phyloP scores from a whole-genome alignment of 1,140 invertebrate genomes.

The Aphaenogaster ashmeadi region DNA sequence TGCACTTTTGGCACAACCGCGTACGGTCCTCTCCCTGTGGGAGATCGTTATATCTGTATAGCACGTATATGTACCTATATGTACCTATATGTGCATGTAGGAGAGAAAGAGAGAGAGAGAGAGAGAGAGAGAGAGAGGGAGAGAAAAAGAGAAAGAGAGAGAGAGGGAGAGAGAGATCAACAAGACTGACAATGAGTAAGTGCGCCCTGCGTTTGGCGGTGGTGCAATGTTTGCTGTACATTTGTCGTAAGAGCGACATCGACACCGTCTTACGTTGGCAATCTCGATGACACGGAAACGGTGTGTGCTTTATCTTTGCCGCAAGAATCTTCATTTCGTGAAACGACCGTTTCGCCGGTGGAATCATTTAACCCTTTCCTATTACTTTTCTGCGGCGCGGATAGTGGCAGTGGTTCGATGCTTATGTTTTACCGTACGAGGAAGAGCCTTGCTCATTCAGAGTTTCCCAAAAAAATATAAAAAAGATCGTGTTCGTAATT shows the following conservation, averaged over 20 bases:
- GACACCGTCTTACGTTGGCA: constrained; percentile 67
- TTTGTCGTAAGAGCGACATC: constrained; percentile 69
- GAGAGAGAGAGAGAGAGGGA: background rate
- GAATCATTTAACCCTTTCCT: constrained; percentile 4
- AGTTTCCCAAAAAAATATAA: background rate
- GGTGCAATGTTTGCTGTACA: constrained; percentile 69
- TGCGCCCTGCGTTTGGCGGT: constrained; percentile 39
- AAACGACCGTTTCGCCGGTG: background rate
- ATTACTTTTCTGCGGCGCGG: background rate
- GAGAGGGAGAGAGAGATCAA: background rate
- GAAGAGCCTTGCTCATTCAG: background rate
- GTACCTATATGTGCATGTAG: background rate
- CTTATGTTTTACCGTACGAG: background rate
- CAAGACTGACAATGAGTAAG: constrained; percentile 71
- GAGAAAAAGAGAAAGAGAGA: constrained; percentile 5
- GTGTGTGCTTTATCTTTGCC: constrained; percentile 22
- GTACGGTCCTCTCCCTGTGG: constrained; percentile 1
- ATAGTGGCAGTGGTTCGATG: background rate
- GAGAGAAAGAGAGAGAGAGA: background rate
- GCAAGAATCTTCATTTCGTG: constrained; percentile 30
- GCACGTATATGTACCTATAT: constrained; percentile 1
- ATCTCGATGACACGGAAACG: constrained; percentile 56
- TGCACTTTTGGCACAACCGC: constrained; percentile 72
- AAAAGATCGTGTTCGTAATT: background rate
- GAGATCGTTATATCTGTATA: constrained; percentile 62